phyloP scores from a whole-genome alignment of 2,888 invertebrate genomes.

The Prenolepis imparis region DNA sequence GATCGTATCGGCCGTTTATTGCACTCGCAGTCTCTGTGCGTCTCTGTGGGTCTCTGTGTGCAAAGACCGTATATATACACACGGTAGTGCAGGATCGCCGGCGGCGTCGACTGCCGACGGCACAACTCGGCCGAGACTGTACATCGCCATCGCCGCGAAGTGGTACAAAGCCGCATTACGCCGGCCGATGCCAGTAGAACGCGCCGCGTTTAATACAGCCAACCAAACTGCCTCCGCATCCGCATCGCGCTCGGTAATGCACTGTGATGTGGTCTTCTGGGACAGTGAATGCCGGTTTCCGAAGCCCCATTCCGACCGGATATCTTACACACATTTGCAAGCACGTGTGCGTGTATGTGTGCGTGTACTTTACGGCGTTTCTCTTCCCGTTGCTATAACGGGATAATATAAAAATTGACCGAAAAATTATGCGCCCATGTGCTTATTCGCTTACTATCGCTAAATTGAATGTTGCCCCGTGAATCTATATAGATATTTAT shows the following conservation, averaged over 20 bases:
- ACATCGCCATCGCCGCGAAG: conserved; percentile 26
- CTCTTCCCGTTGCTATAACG: conserved; percentile 33
- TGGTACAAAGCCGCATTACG: conserved; percentile 33
- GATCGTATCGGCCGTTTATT: conserved; percentile 63
- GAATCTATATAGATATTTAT: conserved; percentile 10
- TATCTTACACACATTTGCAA: conserved; percentile 65
- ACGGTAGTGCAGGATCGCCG: not conserved
- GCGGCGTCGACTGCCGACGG: not conserved
- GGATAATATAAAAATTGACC: conserved; percentile 54
- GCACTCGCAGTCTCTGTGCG: conserved; percentile 38
- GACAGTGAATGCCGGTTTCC: conserved; percentile 56
- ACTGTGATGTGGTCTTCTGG: conserved; percentile 74
- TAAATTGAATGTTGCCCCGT: not conserved
- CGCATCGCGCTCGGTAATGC: conserved; percentile 72
- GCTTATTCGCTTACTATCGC: conserved; percentile 7
- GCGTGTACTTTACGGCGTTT: not conserved
- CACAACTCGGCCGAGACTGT: conserved; percentile 23
- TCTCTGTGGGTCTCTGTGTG: conserved; percentile 25
- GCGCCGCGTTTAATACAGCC: conserved; percentile 39
- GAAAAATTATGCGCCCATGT: conserved; percentile 27
- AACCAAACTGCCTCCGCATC: conserved; percentile 63
- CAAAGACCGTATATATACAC: not conserved
- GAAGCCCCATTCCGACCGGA: conserved; percentile 61
- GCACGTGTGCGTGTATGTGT: not conserved
- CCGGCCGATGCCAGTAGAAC: conserved; percentile 31